A percentile compares a stretch with the other conserved stretches of the same genome.
These are phyloP conservation scores for Melinaea menophilus DNA, from an alignment of 2,888 invertebrate species.

Conservation along the genomic window DNA sequence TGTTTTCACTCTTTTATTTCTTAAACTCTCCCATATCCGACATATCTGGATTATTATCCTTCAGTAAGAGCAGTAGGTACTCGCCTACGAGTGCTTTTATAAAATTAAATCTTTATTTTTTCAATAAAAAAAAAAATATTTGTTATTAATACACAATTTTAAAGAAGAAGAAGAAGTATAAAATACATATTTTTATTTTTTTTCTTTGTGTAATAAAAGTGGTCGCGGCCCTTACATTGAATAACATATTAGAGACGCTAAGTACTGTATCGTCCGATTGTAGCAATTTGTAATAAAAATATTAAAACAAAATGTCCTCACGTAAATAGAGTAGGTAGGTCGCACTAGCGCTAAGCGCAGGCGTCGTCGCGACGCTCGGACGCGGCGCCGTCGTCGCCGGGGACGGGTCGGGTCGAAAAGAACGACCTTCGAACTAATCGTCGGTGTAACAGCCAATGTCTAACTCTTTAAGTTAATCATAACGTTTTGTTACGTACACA, in stretches of 20 bases:
- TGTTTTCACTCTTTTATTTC: too few relatives aligned
- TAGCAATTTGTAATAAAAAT: conserved; percentile 52
- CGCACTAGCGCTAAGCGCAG: conserved; percentile 53
- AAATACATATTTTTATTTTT: conserved; percentile 1
- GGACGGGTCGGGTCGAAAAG: conserved; percentile 24
- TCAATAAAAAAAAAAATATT: too few relatives aligned
- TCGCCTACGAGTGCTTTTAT: too few relatives aligned
- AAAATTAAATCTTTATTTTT: too few relatives aligned
- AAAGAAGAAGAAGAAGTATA: neutral
- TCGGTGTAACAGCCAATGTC: neutral
- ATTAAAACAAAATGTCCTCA: conserved; percentile 60
- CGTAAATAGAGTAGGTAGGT: conserved; percentile 68
- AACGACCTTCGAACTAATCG: conserved; percentile 20
- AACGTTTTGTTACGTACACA: too few relatives aligned
- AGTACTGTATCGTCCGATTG: conserved; percentile 20
- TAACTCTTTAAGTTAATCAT: too few relatives aligned
- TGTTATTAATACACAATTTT: neutral
- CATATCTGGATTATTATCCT: too few relatives aligned
- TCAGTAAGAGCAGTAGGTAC: too few relatives aligned
- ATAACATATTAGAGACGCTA: conserved; percentile 20
- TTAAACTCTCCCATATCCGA: too few relatives aligned
- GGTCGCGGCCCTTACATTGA: conserved; percentile 16
- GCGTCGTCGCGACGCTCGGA: conserved; percentile 56
- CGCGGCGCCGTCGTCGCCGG: conserved; percentile 33
- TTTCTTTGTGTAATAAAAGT: conserved; percentile 5